Conservation (phyloP, 2,888 invertebrate genomes). For the Ectropis crepuscularia region DNA sequence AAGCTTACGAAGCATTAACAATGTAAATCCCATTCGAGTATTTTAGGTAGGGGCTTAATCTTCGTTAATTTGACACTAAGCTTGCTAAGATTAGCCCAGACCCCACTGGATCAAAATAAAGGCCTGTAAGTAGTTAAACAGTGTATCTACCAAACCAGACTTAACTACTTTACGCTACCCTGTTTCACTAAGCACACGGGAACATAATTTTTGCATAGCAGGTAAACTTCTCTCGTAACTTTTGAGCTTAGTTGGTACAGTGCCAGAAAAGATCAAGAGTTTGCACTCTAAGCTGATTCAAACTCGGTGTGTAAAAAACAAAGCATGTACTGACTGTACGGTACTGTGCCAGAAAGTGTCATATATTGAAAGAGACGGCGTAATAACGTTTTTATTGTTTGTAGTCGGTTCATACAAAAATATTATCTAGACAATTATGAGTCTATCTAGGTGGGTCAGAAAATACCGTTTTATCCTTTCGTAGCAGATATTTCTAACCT, state of each 20-base stretch:
- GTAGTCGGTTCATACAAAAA: no score
- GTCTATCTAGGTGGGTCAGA: no score
- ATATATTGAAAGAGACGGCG: no score
- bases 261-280: slow-evolving; percentile 27
- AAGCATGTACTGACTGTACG: neutral
- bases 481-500: no score
- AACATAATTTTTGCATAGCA: neutral
- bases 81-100: slow-evolving; percentile 4
- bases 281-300: slow-evolving; percentile 28
- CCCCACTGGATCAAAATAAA: slow-evolving; percentile 15
- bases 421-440: no score
- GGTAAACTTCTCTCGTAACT: slow-evolving; percentile 3
- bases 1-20: slow-evolving; percentile 14
- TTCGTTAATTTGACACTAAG: slow-evolving; percentile 26
- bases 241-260: slow-evolving; percentile 13
- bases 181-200: neutral
- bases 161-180: no score
- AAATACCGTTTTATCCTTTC: no score
- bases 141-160: no score
- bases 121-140: neutral
- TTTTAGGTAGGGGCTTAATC: slow-evolving; percentile 17
- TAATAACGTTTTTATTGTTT: no score
- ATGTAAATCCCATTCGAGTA: slow-evolving; percentile 13
- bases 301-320: slow-evolving; percentile 19
- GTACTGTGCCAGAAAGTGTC: no score